Evolutionary conservation across 2,888 invertebrate species (phyloP), one percentile per base, ranked within the genome.

Genomic region (Drosophila eohydei): DNA sequence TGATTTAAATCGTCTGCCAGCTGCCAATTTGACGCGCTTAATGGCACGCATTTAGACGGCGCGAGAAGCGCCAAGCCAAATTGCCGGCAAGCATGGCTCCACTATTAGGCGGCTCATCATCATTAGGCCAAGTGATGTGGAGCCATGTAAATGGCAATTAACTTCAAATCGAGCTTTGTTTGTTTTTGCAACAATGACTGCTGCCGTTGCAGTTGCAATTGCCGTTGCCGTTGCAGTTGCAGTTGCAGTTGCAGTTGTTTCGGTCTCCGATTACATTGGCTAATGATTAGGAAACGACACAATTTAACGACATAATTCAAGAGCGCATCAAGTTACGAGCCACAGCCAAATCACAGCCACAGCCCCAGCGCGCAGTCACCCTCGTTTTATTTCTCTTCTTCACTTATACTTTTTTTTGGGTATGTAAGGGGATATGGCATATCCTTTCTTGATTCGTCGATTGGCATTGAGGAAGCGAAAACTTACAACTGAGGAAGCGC

Each of bases 401-500:
- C 9, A 2, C 7, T 1, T 46, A 7, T 0, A 8, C 8, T 3
- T 34, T 50, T 40, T 32, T 59, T 36, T 43, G 52, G 44, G 54
- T 63, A 61, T 78, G 90, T 80, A 90, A 90, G 89, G 81, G 85
- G 90, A 90, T 87, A 87, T 87, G 81, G 60, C 81, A 90, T 90
- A 90, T 90, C 91, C 90, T 90, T 83, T 87, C 66, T 78, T 80
- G 56, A 50, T 50, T 50, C 50, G 50, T 50, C 26, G 91, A 90
- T 90, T 90, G 86, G 68, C 78, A 32, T 50, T 6, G 56, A 86
- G 87, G 88, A 87, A 88, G 87, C 87, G 90, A 90, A 90, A 90
- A 89, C 90, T 88, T 90, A 90, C 90, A 90, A 90, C 86, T 91
- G 88, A 90, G 90, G 90, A 90, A 90, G 89, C 90, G 80, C 74